These are phyloP conservation scores for Spinus olivaceus DNA, from an alignment of 2,797 vertebrate species.

Conservation along the genomic window DNA sequence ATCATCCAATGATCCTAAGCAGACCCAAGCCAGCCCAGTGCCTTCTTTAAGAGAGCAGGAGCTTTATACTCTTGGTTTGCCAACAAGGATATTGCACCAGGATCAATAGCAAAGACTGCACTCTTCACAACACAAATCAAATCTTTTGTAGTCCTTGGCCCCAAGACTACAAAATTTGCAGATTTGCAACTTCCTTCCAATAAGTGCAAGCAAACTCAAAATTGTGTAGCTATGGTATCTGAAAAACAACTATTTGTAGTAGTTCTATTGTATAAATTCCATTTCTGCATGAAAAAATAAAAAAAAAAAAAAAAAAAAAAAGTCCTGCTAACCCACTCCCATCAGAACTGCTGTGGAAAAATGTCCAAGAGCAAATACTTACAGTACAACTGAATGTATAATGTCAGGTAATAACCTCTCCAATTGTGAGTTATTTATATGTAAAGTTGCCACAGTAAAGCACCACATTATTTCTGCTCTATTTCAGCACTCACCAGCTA, in stretches of 20 bases:
- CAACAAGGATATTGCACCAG: background rate
- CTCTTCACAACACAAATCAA: background rate
- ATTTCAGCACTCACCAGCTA: background rate
- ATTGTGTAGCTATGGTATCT: background rate
- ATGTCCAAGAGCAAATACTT: background rate
- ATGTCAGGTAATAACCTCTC: background rate
- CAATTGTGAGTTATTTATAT: background rate
- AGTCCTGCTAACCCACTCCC: rapidly evolving
- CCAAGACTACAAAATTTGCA: background rate
- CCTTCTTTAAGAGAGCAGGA: background rate
- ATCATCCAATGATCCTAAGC: background rate
- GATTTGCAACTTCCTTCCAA: background rate
- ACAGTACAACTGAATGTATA: background rate
- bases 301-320: background rate
- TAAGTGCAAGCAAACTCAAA: background rate
- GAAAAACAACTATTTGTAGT: background rate
- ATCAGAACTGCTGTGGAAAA: background rate
- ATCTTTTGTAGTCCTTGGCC: background rate
- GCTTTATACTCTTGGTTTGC: background rate
- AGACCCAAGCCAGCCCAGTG: background rate
- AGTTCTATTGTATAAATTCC: background rate
- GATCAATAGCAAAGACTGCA: background rate
- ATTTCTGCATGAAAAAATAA: background rate
- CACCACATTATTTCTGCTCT: background rate
- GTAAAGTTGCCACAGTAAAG: background rate